These are phyloP conservation scores for Oncorhynchus keta DNA, from an alignment of 2,113 vertebrate genomes.

Conservation along the genomic window DNA sequence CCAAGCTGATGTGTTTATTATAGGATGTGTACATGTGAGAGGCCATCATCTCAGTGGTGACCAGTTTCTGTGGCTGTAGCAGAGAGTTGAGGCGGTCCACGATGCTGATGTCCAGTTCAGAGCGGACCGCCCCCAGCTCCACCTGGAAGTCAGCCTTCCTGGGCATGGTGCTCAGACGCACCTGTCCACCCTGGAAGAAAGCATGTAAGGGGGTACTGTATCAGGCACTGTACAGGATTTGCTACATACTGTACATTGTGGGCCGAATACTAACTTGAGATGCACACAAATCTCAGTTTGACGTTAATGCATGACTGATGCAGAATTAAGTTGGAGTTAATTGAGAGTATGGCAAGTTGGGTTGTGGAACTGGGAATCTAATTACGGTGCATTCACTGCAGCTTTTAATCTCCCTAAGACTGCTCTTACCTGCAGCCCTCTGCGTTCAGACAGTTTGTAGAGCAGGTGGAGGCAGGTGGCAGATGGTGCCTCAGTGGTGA, in stretches of 20 bases:
- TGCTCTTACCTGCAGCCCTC: slow-evolving; percentile 87
- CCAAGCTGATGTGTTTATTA: slow-evolving; percentile 92
- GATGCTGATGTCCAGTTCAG: slow-evolving; percentile 95
- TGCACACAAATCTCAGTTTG: not conserved
- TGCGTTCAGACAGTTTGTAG: slow-evolving; percentile 89
- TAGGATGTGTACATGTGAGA: slow-evolving; percentile 97
- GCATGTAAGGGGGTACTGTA: not conserved
- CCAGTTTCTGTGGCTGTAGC: slow-evolving; percentile 91
- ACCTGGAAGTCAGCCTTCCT: slow-evolving; percentile 91
- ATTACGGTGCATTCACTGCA: not conserved
- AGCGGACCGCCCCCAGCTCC: slow-evolving; percentile 81
- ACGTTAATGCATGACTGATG: not conserved
- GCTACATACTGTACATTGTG: too few species aligned
- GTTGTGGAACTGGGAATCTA: too few species aligned
- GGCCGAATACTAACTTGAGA: not conserved
- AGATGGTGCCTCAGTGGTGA: slow-evolving; percentile 61
- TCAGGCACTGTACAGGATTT: too few species aligned
- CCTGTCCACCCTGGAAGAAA: slow-evolving; percentile 82
- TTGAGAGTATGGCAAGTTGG: too few species aligned
- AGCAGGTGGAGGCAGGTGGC: slow-evolving; percentile 87
- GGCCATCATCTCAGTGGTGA: slow-evolving; percentile 91
- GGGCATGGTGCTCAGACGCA: slow-evolving; percentile 88
- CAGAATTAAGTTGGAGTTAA: too few species aligned
- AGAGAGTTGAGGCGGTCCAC: slow-evolving; percentile 96
- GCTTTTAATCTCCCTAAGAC: too few species aligned